Percentiles rank a stretch among this genome's conserved stretches.
Conservation (phyloP, 2,888 invertebrate genomes). For the Coecobrya sp. region DNA sequence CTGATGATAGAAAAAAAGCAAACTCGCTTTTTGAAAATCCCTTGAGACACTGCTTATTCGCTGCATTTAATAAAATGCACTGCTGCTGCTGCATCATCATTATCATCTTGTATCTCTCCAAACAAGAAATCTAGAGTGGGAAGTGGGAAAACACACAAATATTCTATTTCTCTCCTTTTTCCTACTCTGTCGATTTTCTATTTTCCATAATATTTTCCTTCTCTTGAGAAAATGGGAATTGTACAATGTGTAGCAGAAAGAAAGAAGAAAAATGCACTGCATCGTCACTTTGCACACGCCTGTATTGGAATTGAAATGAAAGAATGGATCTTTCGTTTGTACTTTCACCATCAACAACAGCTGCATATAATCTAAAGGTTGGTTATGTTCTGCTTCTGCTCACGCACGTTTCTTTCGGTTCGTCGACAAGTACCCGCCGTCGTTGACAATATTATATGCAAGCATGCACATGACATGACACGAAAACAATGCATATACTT, state of each 20-base stretch:
- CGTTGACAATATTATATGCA: conserved; percentile 67
- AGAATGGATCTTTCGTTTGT: conserved; percentile 4
- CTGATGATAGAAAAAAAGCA: conserved; percentile 44
- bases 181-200: background rate
- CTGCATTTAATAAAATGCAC: conserved; percentile 76
- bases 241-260: background rate
- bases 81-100: conserved; percentile 42
- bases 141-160: background rate
- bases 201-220: conserved; percentile 32
- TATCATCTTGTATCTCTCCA: background rate
- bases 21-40: conserved; percentile 59
- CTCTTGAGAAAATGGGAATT: background rate
- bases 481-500: conserved; percentile 9
- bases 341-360: conserved; percentile 3
- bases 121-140: conserved; percentile 1
- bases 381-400: background rate
- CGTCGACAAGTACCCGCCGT: conserved; percentile 7
- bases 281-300: background rate
- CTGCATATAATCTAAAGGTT: background rate
- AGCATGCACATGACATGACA: conserved; percentile 66
- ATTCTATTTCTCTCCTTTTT: background rate
- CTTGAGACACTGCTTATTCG: conserved; percentile 63
- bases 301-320: conserved; percentile 35
- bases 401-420: conserved; percentile 30
- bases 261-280: background rate